Evolutionary conservation across 1,140 invertebrate genomes (phyloP), one percentile per base, ranked within the genome.

Genomic region (Drosophila punjabiensis): DNA sequence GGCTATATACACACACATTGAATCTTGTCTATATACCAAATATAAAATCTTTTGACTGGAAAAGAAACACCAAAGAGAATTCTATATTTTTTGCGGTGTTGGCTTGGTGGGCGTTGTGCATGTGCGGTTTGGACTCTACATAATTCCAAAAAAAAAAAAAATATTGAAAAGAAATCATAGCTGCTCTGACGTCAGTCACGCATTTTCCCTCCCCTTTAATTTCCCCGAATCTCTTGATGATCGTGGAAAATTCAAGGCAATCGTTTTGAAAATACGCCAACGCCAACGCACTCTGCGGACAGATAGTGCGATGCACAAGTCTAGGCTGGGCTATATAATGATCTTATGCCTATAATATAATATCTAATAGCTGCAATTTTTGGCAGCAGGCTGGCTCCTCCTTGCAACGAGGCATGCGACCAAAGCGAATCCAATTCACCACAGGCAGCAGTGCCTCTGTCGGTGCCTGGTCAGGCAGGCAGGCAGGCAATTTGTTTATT

Each of bases 251-350:
- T 88, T 88, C 85, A 88, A 88, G 85, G 85, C 85, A 53, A 88
- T 71, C 74, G 55, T 71, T 88, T 84, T 89, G 82, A 89, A 83
- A 88, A 88, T 65, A 88, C 81, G 85, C 85, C 81, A 79, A 88
- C 81, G 85, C 85, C 81, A 79, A 89, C 81, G 81, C 78, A 69
- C 66, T 68, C 60, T 52, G 35, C 47, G 59, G 35, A 48, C 58
- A 65, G 68, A 56, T 50, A 50, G 52, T 32, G 43, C 41, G 55
- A 45, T 48, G 71, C 71, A 63, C 32, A 76, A 58, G 45, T 77
- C 69, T 50, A 30, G 50, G 53, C 53, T 33, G 33, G 45, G 65
- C 50, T 56, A 81, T 59, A 55, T 58, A 58, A 28, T 58, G 35
- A 24, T 39, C 55, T 39, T 58, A 39, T 58, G 63, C 24, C 30